These are phyloP conservation scores for Fragum sueziense DNA, from an alignment of 2,888 invertebrate genomes.

Conservation along the genomic window DNA sequence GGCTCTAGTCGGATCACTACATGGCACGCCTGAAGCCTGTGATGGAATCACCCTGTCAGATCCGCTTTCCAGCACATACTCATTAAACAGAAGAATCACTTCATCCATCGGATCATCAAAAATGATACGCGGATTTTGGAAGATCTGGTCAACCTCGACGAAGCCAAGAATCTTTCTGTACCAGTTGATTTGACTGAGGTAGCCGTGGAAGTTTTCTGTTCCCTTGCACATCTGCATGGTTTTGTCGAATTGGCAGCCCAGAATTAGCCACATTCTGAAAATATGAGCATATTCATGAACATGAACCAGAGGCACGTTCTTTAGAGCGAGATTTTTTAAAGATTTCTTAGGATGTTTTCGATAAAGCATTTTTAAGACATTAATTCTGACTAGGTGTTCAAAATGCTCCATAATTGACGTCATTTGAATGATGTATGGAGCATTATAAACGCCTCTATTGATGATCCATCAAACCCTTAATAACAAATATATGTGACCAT, in stretches of 20 bases:
- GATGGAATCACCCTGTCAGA: conserved; percentile 56
- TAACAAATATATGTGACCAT: too few species aligned
- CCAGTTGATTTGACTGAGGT: conserved; percentile 70
- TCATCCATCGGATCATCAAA: conserved; percentile 18
- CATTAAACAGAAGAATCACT: conserved; percentile 66
- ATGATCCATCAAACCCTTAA: too few species aligned
- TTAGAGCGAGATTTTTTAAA: too few species aligned
- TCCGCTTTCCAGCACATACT: conserved; percentile 61
- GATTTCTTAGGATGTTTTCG: too few species aligned
- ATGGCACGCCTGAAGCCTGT: conserved; percentile 31
- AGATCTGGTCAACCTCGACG: conserved; percentile 37
- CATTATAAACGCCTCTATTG: too few species aligned
- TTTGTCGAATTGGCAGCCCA: conserved; percentile 69
- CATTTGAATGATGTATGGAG: too few species aligned
- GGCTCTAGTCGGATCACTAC: conserved; percentile 5
- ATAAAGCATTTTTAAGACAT: too few species aligned
- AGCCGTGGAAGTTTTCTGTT: conserved; percentile 69
- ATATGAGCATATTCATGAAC: not conserved
- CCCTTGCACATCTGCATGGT: conserved; percentile 38
- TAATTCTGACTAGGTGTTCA: too few species aligned
- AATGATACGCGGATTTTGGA: conserved; percentile 16
- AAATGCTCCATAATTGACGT: too few species aligned
- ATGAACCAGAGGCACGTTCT: too few species aligned
- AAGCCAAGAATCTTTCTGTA: conserved; percentile 66
- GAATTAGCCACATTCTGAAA: conserved; percentile 47